Evolutionary conservation across 2,113 vertebrate species (phyloP).

Genomic region (Dicerorhinus sumatrensis): DNA sequence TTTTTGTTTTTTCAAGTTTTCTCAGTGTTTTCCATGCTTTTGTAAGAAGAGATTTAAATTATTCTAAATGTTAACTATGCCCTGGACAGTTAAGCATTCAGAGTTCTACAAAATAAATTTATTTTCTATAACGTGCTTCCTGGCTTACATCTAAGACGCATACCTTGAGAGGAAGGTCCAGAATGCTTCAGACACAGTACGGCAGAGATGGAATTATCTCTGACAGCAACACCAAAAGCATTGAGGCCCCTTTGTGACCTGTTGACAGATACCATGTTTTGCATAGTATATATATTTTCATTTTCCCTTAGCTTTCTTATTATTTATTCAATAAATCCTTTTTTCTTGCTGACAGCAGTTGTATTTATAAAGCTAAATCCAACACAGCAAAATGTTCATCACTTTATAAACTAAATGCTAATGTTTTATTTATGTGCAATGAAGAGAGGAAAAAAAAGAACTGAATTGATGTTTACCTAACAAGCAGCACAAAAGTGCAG

Average conservation of each 20-base stretch:
- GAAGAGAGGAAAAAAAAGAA: slow-evolving; percentile 90
- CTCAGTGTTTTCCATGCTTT: background rate
- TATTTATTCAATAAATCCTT: slow-evolving; percentile 94
- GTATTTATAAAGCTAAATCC: slow-evolving; percentile 92
- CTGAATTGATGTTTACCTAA: slow-evolving; percentile 94
- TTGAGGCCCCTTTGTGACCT: slow-evolving; percentile 84
- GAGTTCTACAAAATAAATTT: slow-evolving; percentile 42
- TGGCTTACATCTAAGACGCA: slow-evolving; percentile 24
- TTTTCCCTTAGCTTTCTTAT: slow-evolving; percentile 90
- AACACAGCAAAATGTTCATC: slow-evolving; percentile 93
- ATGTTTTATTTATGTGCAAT: slow-evolving; percentile 95
- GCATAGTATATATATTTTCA: slow-evolving; percentile 89
- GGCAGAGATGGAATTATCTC: slow-evolving; percentile 76
- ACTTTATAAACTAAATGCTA: slow-evolving; percentile 92
- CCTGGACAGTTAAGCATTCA: slow-evolving; percentile 65
- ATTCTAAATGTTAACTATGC: slow-evolving; percentile 48
- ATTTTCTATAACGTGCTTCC: background rate
- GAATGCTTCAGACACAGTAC: slow-evolving; percentile 42
- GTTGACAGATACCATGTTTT: slow-evolving; percentile 87
- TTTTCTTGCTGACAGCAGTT: slow-evolving; percentile 93
- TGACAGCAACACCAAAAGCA: slow-evolving; percentile 61
- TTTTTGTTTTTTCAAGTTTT: background rate
- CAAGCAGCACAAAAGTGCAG: slow-evolving; percentile 91
- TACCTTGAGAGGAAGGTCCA: slow-evolving; percentile 51
- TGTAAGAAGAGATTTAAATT: slow-evolving; percentile 6